These are phyloP conservation scores for Ifrita kowaldi DNA, from an alignment of 2,113 vertebrate species.

Conservation along the genomic window DNA sequence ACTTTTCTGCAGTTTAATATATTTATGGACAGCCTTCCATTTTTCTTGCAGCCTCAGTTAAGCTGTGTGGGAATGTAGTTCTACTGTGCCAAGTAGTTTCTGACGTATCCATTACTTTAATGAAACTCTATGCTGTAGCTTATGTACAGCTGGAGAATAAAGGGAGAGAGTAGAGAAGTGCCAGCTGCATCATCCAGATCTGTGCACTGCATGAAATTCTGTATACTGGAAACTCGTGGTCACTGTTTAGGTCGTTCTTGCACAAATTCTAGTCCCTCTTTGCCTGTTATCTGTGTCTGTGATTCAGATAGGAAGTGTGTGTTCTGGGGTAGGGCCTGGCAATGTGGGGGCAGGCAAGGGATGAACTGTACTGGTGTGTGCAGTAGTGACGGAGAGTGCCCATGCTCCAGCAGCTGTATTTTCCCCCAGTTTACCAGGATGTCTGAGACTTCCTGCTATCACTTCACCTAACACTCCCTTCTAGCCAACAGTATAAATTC, in stretches of 20 bases:
- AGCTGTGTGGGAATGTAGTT: neutral
- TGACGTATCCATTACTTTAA: neutral
- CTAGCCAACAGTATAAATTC: neutral
- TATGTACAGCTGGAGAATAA: neutral
- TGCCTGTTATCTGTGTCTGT: neutral
- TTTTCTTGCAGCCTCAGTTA: neutral
- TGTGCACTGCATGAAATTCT: neutral
- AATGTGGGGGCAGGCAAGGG: neutral
- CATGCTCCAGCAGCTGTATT: neutral
- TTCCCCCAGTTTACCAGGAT: neutral
- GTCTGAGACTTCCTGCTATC: neutral
- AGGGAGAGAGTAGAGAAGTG: neutral
- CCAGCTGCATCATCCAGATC: neutral
- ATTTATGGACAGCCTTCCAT: neutral
- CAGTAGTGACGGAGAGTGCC: accelerated
- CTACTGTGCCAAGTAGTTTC: neutral
- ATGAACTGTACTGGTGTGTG: neutral
- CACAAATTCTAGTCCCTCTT: neutral
- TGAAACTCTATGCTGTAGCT: neutral
- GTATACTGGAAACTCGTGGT: neutral
- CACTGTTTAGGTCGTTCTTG: neutral
- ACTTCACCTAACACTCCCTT: neutral
- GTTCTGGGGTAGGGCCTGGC: neutral
- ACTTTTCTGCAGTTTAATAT: neutral
- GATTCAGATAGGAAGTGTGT: neutral